phyloP scores from a whole-genome alignment of 2,113 vertebrate genomes.

The Sebastes fasciatus region DNA sequence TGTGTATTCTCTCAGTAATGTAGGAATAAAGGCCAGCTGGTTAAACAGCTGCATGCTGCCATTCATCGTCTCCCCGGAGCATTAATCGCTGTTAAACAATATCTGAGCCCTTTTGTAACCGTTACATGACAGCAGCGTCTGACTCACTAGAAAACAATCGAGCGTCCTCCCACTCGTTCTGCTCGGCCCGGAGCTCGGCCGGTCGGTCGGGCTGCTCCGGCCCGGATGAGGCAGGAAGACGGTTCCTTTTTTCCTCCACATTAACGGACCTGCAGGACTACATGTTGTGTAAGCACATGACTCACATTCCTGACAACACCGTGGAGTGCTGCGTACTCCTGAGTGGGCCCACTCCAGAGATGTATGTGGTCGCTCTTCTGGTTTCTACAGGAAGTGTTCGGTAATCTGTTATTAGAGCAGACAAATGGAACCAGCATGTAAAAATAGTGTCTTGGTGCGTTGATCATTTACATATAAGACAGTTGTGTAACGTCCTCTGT shows the following conservation, averaged over 20 bases:
- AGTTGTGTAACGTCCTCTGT: background rate
- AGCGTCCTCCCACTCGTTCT: constrained; percentile 48
- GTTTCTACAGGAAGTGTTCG: background rate
- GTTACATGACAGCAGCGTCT: constrained; percentile 43
- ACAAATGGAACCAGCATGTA: too few species aligned
- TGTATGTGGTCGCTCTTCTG: background rate
- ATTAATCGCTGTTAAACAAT: constrained; percentile 13
- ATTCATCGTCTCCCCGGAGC: constrained; percentile 14
- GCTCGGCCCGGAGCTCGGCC: too few species aligned
- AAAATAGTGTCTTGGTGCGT: background rate
- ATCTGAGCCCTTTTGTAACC: constrained; percentile 6
- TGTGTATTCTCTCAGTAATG: background rate
- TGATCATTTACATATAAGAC: background rate
- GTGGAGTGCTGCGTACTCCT: background rate
- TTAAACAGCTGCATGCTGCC: constrained; percentile 22
- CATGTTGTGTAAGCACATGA: constrained; percentile 48
- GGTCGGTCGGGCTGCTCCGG: too few species aligned
- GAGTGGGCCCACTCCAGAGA: constrained; percentile 26
- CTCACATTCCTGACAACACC: constrained; percentile 36
- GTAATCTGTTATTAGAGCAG: background rate
- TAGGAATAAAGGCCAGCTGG: constrained; percentile 5
- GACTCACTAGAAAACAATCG: constrained; percentile 49
- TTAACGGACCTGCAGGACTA: background rate
- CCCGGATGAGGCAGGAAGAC: too few species aligned
- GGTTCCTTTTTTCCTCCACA: background rate